Evolutionary conservation across 2,797 vertebrate species (phyloP), one percentile per base, ranked within the genome.

Genomic region (Okamejei kenojei): DNA sequence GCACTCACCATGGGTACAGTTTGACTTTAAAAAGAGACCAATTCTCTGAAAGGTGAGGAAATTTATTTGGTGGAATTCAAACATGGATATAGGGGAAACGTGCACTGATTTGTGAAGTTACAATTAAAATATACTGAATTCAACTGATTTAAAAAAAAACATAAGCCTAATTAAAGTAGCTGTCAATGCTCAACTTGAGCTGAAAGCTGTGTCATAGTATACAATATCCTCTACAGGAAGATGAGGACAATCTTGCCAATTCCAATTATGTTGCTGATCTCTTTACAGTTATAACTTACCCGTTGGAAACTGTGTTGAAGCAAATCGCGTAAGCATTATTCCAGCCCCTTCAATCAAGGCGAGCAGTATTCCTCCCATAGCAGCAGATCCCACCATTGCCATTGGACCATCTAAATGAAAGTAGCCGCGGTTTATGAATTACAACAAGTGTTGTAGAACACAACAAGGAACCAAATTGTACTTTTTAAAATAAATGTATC

Each of bases 271-370:
- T 38, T 80, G 78, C 32, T 19, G 11, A 10, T 54, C 7, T 9
- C 45, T 81, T 17, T 23, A 65, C 21, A 32, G 38, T 91, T 10
- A 54, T 71, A 58, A 96, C 97, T 97, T 94, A 99, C 99, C 98
- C 0, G 97, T 98, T 93, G 98, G 97, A 93, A 99, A 98, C 93
- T 99, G 98, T 76, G 98, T 95, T 93, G 98, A 99, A 38, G 98
- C 98, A 94, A 99, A 99, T 94, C 98, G 97, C 0, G 98, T 99
- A 32, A 99, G 95, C 76, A 99, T 94, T 95, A 99, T 99, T 73
- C 99, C 98, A 93, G 98, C 98, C 13, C 99, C 99, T 96, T 99
- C 99, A 65, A 99, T 99, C 93, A 99, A 96, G 4, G 98, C 98
- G 93, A 99, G 96, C 80, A 99, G 97, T 94, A 99, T 97, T 38